Base-by-base conservation (phyloP, 2,113 vertebrate genomes). In the Ardeotis arabs region DNA sequence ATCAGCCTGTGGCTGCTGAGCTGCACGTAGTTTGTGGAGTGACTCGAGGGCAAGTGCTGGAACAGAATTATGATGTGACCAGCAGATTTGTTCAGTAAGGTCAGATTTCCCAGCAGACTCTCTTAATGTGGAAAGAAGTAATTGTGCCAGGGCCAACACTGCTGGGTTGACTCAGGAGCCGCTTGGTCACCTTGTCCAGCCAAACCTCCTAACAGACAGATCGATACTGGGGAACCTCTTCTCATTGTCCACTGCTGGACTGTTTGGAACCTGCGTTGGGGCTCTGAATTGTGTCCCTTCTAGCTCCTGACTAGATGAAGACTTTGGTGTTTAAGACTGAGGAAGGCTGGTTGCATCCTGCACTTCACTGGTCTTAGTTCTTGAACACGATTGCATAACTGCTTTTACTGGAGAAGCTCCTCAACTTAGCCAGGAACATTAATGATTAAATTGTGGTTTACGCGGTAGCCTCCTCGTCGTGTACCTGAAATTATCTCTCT, bases 141-240 rank as follows among this genome's bases (percentile, higher is more conserved):
- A 12, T n/a, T 0, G 1, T 28, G 72, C 15, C 0, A 1, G n/a
- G 31, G 39, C 82, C 0, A 3, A 6, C 37, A 16, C 37, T 0
- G 1, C n/a, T 33, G 68, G 33, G 3, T 72, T 70, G 64, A 47
- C 66, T 50, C 6, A 0, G 2, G 44, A 68, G 37, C 59, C 2
- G 0, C 53, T 74, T 2, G 18, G 22, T 60, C 67, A 13, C 69
- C 84, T 81, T 3, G 7, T 37, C 24, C 91, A 59, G 55, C 39
- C 31, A 35, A 41, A 63, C 7, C 53, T 84, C 21, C 52, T 3
- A 6, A 9, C 17, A 24, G 60, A 14, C n/a, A 66, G 29, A 8
- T 28, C 1, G 12, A 27, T 29, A 1, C 68, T 68, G 4, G 7
- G 45, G 35, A 67, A 47, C 19, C 58, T n/a, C 28, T 81, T 19